Percentiles rank a stretch among this genome's conserved stretches.
These are phyloP conservation scores for Lepas anatifera DNA, from an alignment of 2,888 invertebrate genomes.

Conservation along the genomic window DNA sequence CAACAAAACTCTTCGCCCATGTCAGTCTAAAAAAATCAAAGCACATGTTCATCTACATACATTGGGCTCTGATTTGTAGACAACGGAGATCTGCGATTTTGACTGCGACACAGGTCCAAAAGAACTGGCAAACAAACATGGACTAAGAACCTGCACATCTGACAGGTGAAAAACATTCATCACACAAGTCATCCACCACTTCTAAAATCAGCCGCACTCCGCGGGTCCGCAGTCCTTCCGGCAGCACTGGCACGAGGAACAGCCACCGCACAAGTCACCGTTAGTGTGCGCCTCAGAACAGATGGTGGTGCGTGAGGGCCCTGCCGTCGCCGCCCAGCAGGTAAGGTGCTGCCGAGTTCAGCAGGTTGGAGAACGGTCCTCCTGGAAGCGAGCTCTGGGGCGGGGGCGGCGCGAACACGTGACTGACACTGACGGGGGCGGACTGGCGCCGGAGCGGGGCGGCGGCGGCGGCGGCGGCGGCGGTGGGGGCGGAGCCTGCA, in stretches of 20 bases:
- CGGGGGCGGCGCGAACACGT: background rate
- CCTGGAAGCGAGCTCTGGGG: background rate
- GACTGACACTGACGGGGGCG: background rate
- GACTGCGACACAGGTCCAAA: too few relatives aligned
- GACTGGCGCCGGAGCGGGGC: background rate
- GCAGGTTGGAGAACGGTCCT: background rate
- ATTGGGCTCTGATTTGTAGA: too few relatives aligned
- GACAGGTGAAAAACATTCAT: too few relatives aligned
- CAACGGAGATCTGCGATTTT: too few relatives aligned
- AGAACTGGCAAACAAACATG: too few relatives aligned
- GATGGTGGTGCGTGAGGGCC: background rate
- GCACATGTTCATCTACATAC: too few relatives aligned
- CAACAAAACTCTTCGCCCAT: too few relatives aligned
- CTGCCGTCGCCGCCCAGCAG: background rate
- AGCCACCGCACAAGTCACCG: background rate
- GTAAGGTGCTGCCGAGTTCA: constrained; percentile 4
- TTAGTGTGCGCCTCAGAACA: too few relatives aligned
- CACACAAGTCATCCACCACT: too few relatives aligned
- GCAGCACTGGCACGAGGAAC: background rate
- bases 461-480: background rate
- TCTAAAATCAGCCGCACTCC: too few relatives aligned
- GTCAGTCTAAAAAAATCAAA: too few relatives aligned
- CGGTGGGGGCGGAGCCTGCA: background rate
- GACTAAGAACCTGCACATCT: too few relatives aligned
- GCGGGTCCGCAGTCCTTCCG: background rate